Evolutionary conservation across 2,113 vertebrate species (phyloP).

Genomic region (Hippocampus abdominalis): DNA sequence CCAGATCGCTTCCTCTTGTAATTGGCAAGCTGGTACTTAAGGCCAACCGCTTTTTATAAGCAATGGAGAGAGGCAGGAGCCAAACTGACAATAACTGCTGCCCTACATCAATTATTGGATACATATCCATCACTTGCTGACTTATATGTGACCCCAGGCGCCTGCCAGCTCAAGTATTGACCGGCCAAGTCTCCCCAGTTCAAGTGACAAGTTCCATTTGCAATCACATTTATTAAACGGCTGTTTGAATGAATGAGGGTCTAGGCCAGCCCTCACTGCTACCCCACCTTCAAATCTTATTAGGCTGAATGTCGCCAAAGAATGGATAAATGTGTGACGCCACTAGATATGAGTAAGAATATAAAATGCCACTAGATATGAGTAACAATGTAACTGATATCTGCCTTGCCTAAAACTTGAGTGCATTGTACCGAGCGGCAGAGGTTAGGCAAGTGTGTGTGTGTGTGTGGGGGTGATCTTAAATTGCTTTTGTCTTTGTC

Average conservation of each 20-base stretch:
- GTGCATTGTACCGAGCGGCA: neutral
- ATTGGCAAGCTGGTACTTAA: constrained; percentile 78
- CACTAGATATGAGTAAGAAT: constrained; percentile 30
- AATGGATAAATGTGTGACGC: constrained; percentile 49
- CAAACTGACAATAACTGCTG: constrained; percentile 77
- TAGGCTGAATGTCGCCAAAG: constrained; percentile 64
- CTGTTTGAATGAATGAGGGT: constrained; percentile 77
- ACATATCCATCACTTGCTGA: constrained; percentile 91
- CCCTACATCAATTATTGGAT: constrained; percentile 83
- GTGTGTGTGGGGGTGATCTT: neutral
- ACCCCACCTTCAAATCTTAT: constrained; percentile 54
- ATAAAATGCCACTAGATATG: constrained; percentile 27
- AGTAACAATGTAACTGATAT: constrained; percentile 28
- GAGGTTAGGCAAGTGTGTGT: neutral
- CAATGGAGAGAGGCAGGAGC: constrained; percentile 75
- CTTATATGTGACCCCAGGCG: constrained; percentile 78
- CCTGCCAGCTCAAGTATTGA: constrained; percentile 78
- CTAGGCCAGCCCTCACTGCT: constrained; percentile 40
- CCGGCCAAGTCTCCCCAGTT: constrained; percentile 63
- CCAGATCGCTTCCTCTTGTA: constrained; percentile 61
- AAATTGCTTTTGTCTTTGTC: neutral
- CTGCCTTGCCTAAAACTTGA: constrained; percentile 12
- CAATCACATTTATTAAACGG: constrained; percentile 79
- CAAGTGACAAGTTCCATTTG: constrained; percentile 80
- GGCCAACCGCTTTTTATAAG: constrained; percentile 80